Base-by-base conservation (phyloP, 2,888 invertebrate species). In the Drosophila leonis region DNA sequence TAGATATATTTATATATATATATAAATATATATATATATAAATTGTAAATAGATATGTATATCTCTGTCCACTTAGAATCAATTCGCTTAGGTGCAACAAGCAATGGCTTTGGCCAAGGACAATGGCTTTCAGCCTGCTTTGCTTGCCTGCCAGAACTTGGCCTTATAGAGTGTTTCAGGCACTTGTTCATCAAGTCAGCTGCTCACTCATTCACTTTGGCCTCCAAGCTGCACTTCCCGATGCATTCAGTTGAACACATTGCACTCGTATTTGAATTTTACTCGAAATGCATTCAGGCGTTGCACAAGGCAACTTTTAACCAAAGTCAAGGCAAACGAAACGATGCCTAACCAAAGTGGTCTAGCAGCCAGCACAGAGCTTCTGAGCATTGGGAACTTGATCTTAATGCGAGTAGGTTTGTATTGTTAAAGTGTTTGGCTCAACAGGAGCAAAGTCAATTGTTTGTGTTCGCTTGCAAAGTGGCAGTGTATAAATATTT, bases 301-400 rank as follows among this genome's bases (percentile, higher is more conserved):
- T 66, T 54, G 46, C 24, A 42, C 37, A 0, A 24, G 64, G 51
- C 59, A 67, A 79, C 80, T 75, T 80, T 75, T 59, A 62, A 51
- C 63, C 59, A 80, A 77, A 80, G 77, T 77, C 76, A 75, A 80
- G 71, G 71, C 71, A 75, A 66, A 75, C 65, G 69, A 73, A 69
- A 78, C 63, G 73, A 56, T 52, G 55, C 49, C 52, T 44, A 57
- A 41, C 44, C 48, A 64, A 64, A 61, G 57, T 78, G 51, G 72
- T 61, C 61, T 63, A 48, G 68, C 61, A 42, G 54, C 42, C 48
- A 37, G 31, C 18, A 33, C 49, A 39, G 66, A 52, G 52, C 54
- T n/a, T n/a, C n/a, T 15, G 15, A 27, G 54, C 54, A 52, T 33
- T 33, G 7, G 49, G 31, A 9, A n/a, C 48, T 24, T 4, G 49